These are phyloP conservation scores for Acrocephalus kingi DNA, from an alignment of 2,113 vertebrate genomes.

Conservation along the genomic window DNA sequence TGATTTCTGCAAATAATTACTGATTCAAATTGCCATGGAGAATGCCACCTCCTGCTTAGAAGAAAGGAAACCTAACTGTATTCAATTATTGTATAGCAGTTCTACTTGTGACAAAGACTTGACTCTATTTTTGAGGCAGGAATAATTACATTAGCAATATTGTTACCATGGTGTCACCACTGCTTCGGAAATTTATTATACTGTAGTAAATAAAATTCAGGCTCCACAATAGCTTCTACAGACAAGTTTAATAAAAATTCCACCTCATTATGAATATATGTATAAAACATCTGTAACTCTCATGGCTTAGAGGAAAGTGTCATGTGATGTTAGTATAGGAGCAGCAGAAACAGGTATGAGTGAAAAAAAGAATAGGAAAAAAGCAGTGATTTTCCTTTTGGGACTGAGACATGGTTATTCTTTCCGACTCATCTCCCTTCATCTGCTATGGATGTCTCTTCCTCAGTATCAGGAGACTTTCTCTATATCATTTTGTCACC, in stretches of 20 bases:
- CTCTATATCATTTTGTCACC: background rate
- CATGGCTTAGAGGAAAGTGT: background rate
- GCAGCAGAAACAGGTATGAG: background rate
- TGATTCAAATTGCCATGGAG: slow-evolving; percentile 34
- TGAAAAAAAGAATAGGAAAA: background rate
- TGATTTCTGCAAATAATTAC: slow-evolving; percentile 37
- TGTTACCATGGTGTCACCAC: slow-evolving; percentile 61
- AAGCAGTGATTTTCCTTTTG: background rate
- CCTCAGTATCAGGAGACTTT: background rate
- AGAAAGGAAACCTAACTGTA: slow-evolving; percentile 35
- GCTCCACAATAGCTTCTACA: slow-evolving; percentile 36
- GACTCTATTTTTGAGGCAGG: slow-evolving; percentile 41
- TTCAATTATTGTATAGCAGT: slow-evolving; percentile 38
- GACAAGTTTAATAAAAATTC: slow-evolving; percentile 59
- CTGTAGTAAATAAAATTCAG: slow-evolving; percentile 53
- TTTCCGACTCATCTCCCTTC: background rate
- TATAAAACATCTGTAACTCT: slow-evolving; percentile 44
- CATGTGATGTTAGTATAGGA: background rate
- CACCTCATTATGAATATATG: slow-evolving; percentile 41
- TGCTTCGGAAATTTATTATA: slow-evolving; percentile 34
- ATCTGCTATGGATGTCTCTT: background rate
- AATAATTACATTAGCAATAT: slow-evolving; percentile 65
- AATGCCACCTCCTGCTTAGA: slow-evolving; percentile 51
- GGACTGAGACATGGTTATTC: background rate
- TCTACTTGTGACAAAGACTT: slow-evolving; percentile 33